phyloP scores from a whole-genome alignment of 2,797 vertebrate species.

The Melanotaenia nigrans region DNA sequence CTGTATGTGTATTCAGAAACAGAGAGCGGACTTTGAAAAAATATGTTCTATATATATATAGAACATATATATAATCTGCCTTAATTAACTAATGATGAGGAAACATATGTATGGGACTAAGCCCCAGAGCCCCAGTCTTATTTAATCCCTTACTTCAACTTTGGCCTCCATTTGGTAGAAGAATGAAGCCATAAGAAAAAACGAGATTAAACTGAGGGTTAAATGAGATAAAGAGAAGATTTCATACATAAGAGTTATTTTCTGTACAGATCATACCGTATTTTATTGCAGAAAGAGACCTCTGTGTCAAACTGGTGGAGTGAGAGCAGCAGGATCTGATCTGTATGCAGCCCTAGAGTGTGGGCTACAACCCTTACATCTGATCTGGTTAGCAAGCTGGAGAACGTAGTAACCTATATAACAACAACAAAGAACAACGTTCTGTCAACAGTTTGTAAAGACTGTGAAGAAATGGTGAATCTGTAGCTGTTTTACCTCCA shows the following conservation, averaged over 20 bases:
- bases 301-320: constrained; percentile 87
- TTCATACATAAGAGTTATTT: background rate
- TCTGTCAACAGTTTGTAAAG: background rate
- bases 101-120: too few relatives aligned
- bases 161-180: background rate
- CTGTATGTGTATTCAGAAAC: too few relatives aligned
- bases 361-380: constrained; percentile 70
- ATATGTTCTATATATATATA: too few relatives aligned
- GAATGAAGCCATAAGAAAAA: background rate
- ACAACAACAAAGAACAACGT: constrained; percentile 23
- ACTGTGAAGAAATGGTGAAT: background rate
- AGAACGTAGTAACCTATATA: constrained; percentile 81
- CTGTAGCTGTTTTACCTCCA: constrained; percentile 71
- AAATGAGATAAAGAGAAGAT: background rate
- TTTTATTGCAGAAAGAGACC: constrained; percentile 81
- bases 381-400: constrained; percentile 79
- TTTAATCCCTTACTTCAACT: too few relatives aligned
- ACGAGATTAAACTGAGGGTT: background rate
- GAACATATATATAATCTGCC: too few relatives aligned
- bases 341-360: constrained; percentile 59
- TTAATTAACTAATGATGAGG: too few relatives aligned
- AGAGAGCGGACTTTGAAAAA: too few relatives aligned
- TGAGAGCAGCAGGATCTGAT: constrained; percentile 75
- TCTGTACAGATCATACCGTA: constrained; percentile 63
- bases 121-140: too few relatives aligned